phyloP scores from a whole-genome alignment of 2,888 invertebrate genomes.

The Xylota sylvarum region DNA sequence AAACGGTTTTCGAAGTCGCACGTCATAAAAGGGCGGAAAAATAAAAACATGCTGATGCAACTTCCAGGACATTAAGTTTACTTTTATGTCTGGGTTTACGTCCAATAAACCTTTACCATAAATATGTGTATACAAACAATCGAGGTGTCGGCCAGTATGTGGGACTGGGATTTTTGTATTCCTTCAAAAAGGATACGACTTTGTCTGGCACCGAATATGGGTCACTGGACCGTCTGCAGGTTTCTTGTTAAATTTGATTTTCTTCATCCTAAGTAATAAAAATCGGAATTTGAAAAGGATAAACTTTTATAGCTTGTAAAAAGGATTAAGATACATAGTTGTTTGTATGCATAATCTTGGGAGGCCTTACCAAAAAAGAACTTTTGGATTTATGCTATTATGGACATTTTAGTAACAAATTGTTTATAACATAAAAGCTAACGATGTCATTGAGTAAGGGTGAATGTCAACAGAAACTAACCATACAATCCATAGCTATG shows the following conservation, averaged over 20 bases:
- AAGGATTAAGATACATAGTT: not conserved
- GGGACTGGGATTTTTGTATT: not conserved
- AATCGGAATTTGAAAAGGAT: not conserved
- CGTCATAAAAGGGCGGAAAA: not conserved
- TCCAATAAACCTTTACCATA: not conserved
- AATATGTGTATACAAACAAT: not conserved
- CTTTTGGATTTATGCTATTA: no score
- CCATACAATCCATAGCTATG: no score
- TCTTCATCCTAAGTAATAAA: not conserved
- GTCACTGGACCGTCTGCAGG: not conserved
- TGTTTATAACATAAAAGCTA: no score
- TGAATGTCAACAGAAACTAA: no score
- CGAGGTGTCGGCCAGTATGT: not conserved
- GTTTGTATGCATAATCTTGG: not conserved
- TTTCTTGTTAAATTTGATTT: not conserved
- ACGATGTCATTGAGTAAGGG: no score
- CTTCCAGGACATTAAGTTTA: not conserved
- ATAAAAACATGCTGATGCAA: not conserved
- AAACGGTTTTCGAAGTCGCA: no score
- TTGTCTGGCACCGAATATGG: not conserved
- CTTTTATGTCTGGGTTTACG: not conserved
- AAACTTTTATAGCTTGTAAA: not conserved
- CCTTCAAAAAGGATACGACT: not conserved
- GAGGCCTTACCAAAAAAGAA: no score
- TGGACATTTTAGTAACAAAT: no score